Base-by-base conservation (phyloP, 2,888 invertebrate genomes). In the Eilema griseolum region DNA sequence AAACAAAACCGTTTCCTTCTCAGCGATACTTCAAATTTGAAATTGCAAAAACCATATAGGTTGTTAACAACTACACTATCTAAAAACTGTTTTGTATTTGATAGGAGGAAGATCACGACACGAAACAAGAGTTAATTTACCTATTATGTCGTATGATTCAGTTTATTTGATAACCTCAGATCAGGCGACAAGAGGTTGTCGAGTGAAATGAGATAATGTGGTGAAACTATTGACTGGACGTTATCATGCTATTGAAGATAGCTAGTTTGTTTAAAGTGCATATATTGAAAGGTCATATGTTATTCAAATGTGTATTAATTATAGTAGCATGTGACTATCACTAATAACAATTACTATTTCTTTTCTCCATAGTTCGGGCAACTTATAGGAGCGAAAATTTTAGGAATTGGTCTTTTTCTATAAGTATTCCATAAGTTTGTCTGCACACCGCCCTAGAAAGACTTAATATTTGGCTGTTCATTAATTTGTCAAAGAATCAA, bases 81-180 rank as follows among this genome's bases (percentile, higher is more conserved):
- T 20, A 26, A 12, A 16, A 63, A 11, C 11, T 26, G 41, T 63
- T 26, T 64, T n/a, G 20, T 24, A 23, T 64, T 64, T 65, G 65
- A 23, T 33, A 56, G 31, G 16, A 57, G 65, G 33, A 33, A 16
- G 57, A 33, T 66, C 52, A 57, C 24, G 65, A 31, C 33, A 24
- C 57, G 23, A 65, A 23, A 56, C 2, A 4, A 33, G 10, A 24
- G 33, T 31, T 20, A 33, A 65, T 33, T 62, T 57, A 33, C 28
- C 28, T 3, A 52, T 23, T 46, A 65, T 14, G 3, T 33, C 23
- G 26, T 26, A 59, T 57, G 57, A 57, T 23, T 66, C n/a, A 12
- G 23, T 24, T 24, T 52, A 33, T 62, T 65, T 61, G 71, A 79
- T 81, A 79, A 73, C 71, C 66, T 26, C n/a, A 20, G 41, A 69